Base-by-base conservation (phyloP, 2,888 invertebrate genomes). In the Serrognathus titanus region DNA sequence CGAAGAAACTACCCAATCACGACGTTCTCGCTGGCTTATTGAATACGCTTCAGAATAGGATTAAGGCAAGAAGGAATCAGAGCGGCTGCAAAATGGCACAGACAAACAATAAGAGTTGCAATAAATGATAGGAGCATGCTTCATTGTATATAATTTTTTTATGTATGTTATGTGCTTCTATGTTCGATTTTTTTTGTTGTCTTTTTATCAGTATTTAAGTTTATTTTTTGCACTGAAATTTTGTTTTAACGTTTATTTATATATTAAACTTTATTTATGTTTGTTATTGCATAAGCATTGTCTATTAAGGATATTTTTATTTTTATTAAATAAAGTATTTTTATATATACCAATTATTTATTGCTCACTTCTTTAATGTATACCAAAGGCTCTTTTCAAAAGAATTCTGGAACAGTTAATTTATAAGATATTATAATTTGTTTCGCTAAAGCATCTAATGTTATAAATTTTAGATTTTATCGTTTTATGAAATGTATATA, bases 1-100 rank as follows among this genome's bases (percentile, higher is more conserved):
- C 93, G 40, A 94, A 93, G 76, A 89, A 93, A 70, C 80, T 94
- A 60, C 93, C 94, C 50, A 93, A 92, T 67, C 93, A 94, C 72
- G 94, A 94, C 71, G 93, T 94, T 4, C 80, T 94, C 10, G 90
- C 89, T 7, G 93, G 93, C 10, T 80, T 94, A 20, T 79, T 94
- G 51, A 80, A 85, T 16, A 92, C 92, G 1, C 78, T 94, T 61
- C 94, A 94, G 75, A 88, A 88, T 66, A 83, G 93, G 66, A 89
- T 92, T 64, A 91, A 90, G 77, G 80, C 84, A 37, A 83, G 89
- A 43, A 68, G 71, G 50, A 65, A 64, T 50, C 72, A 71, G 47
- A 51, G 47, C 41, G 46, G 45, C 41, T 57, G 57, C 48, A 58
- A 58, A 38, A 51, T 55, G 20, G 55, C 31, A 16, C 55, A 49